Evolutionary conservation across 2,113 vertebrate genomes (phyloP), one percentile per base, ranked within the genome.

Genomic region (Epinephelus lanceolatus): DNA sequence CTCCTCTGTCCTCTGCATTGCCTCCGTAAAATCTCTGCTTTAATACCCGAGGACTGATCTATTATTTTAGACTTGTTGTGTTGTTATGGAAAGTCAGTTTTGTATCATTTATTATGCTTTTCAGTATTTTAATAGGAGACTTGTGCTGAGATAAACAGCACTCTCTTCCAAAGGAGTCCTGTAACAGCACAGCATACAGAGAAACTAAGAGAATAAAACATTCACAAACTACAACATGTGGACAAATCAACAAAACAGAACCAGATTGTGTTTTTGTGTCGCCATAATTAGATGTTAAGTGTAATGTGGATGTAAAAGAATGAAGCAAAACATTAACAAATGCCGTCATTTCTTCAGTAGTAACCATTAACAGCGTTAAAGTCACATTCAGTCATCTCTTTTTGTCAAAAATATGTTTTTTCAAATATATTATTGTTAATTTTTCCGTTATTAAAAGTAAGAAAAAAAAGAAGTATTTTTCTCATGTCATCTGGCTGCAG

Each of bases 331-430:
- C n/a, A 33, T 59, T 33, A 53, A 59, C 23, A 33, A 52, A 56
- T 40, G 52, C 47, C 62, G 76, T 76, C 40, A 65, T 87, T 27
- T 55, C 73, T 83, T 66, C 78, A 73, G 51, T 81, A 80, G 67
- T 11, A 56, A 51, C 84, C 78, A 71, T 70, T 81, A 76, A 61
- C 80, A 65, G 30, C 13, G 13, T 56, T 40, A 18, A 33, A 23
- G 4, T 42, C 33, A 17, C 27, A 33, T 52, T 23, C 12, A 6
- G 18, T 63, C 59, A 33, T 30, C 19, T 25, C 1, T 18, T 53
- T 40, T 17, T 45, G 2, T 72, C 10, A 59, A 57, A 27, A 59
- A 72, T 57, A 21, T 68, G 23, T 13, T 10, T 37, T 2, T 62
- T 12, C 57, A 27, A 10, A 21, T 37, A 19, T 23, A 4, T 37